Conservation (phyloP, 2,797 vertebrate genomes). For the Emys orbicularis region DNA sequence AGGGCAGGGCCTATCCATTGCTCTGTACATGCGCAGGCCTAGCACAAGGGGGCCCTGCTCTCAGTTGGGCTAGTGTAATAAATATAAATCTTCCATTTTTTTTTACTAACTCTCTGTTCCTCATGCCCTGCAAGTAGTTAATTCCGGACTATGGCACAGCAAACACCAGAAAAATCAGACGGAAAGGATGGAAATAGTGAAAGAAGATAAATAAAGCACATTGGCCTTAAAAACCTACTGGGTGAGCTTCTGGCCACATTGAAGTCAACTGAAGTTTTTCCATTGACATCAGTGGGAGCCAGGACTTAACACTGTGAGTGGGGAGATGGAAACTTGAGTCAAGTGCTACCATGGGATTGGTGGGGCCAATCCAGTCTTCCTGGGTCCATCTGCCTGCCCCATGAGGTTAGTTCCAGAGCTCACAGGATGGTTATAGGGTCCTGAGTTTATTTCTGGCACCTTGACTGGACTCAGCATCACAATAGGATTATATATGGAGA, state of each 20-base stretch:
- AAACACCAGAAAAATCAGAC: neutral
- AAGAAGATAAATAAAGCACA: neutral
- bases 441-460: neutral
- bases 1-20: neutral
- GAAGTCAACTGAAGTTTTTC: neutral
- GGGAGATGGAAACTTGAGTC: neutral
- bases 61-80: no score
- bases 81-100: no score
- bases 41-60: neutral
- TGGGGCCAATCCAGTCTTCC: no score
- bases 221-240: no score
- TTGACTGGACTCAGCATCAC: neutral
- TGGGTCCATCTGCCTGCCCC: neutral
- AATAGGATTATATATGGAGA: neutral
- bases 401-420: neutral
- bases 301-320: no score
- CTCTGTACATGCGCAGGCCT: neutral
- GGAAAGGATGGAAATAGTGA: neutral
- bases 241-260: neutral
- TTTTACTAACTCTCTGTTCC: neutral
- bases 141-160: neutral
- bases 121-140: neutral
- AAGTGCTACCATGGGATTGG: neutral
- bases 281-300: neutral
- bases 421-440: neutral